Conservation (phyloP, 2,797 vertebrate species). For the Gobionotothen gibberifrons region DNA sequence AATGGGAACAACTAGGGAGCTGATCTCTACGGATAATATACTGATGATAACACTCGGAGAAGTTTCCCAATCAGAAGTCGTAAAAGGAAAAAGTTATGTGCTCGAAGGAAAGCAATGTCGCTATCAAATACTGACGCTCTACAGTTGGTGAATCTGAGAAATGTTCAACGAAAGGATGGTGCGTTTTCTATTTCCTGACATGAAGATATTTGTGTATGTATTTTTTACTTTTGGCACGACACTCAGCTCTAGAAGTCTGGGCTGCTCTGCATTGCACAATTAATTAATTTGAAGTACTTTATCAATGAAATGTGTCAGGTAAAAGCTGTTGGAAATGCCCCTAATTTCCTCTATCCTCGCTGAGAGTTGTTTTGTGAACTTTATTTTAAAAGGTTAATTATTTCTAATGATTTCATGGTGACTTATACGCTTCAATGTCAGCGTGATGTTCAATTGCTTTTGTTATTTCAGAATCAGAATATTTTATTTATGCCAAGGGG, state of each 20-base stretch:
- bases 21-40: slow-evolving; percentile 17
- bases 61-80: not conserved
- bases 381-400: not conserved
- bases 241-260: not conserved
- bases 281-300: too few relatives aligned
- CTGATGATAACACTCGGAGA: not conserved
- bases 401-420: not conserved
- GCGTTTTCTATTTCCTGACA: not conserved
- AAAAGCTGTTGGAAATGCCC: not conserved
- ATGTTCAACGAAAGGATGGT: slow-evolving; percentile 1
- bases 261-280: not conserved
- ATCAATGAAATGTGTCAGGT: not conserved
- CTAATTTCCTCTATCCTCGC: not conserved
- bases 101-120: not conserved
- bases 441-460: not conserved
- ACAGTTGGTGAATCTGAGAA: not conserved
- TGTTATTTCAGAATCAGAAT: not conserved
- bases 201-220: not conserved
- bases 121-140: not conserved
- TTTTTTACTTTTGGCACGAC: slow-evolving; percentile 12
- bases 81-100: not conserved
- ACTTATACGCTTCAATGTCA: not conserved
- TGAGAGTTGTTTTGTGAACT: not conserved
- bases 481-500: too few relatives aligned
- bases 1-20: slow-evolving; percentile 47